Percentiles rank a stretch among this genome's conserved stretches.
Evolutionary conservation across 1,140 invertebrate species (phyloP).

Genomic region (Nebria ingens): DNA sequence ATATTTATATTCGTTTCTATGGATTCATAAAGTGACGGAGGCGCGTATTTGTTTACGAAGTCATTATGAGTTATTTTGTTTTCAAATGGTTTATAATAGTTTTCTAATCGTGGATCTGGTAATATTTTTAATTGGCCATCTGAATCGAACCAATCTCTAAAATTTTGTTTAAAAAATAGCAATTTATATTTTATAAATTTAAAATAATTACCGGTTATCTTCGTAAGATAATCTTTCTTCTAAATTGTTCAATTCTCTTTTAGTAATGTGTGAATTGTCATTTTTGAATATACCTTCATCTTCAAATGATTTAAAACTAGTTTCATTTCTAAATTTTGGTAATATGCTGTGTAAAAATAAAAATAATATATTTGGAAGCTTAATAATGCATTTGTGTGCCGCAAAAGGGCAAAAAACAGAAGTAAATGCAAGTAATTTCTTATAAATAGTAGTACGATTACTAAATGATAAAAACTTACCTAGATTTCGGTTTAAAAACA

Average conservation of each 20-base stretch:
- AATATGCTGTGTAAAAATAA: too few relatives aligned
- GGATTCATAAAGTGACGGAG: slow-evolving; percentile 12
- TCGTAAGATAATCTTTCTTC: slow-evolving; percentile 17
- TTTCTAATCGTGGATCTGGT: slow-evolving; percentile 17
- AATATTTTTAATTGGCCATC: slow-evolving; percentile 18
- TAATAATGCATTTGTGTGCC: too few relatives aligned
- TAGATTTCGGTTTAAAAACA: neutral
- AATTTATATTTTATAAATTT: neutral
- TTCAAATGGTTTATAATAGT: slow-evolving; percentile 10
- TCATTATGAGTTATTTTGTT: neutral
- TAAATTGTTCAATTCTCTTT: slow-evolving; percentile 14
- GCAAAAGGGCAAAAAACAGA: too few relatives aligned
- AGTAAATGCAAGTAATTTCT: neutral
- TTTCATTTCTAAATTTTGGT: slow-evolving; percentile 2
- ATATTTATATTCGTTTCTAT: slow-evolving; percentile 25
- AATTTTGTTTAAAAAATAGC: slow-evolving; percentile 11
- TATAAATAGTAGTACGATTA: neutral
- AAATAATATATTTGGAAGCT: too few relatives aligned
- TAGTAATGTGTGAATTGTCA: slow-evolving; percentile 15
- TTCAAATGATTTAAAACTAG: slow-evolving; percentile 15
- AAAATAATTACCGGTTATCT: slow-evolving; percentile 21
- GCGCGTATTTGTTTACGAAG: neutral
- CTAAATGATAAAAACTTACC: neutral
- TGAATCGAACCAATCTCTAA: slow-evolving; percentile 24
- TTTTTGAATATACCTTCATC: slow-evolving; percentile 19